phyloP scores from a whole-genome alignment of 1,140 invertebrate species.

The Neoseiulus cucumeris region DNA sequence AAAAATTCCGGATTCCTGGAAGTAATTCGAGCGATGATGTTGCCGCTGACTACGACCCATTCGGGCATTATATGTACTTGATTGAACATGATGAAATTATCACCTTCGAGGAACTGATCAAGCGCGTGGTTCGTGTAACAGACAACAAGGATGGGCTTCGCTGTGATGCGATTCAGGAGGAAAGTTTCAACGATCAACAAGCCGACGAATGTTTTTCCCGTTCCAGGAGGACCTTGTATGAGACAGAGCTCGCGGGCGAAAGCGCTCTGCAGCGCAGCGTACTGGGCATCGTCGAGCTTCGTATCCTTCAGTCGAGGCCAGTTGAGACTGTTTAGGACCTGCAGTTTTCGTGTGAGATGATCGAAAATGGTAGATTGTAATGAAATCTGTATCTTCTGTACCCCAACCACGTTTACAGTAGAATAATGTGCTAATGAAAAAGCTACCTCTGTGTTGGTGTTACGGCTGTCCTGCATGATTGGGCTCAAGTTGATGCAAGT shows the following conservation, averaged over 20 bases:
- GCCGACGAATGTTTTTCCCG: slow-evolving; percentile 25
- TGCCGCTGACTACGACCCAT: too few species aligned
- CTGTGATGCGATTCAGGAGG: neutral
- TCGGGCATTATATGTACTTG: too few species aligned
- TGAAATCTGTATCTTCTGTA: neutral
- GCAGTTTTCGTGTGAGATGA: neutral
- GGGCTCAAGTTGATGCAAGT: neutral
- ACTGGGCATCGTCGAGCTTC: slow-evolving; percentile 27
- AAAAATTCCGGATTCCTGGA: slow-evolving; percentile 20
- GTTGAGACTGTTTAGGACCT: neutral
- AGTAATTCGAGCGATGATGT: neutral
- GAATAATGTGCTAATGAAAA: neutral
- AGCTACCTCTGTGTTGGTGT: neutral
- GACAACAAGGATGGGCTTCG: slow-evolving; percentile 29
- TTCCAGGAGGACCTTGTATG: slow-evolving; percentile 30
- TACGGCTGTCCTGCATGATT: neutral
- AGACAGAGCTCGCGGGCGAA: slow-evolving; percentile 29
- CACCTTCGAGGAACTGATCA: slow-evolving; percentile 35
- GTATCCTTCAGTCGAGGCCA: neutral
- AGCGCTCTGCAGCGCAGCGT: slow-evolving; percentile 25
- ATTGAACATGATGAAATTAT: too few species aligned
- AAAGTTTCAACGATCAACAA: slow-evolving; percentile 17
- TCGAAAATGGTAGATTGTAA: neutral
- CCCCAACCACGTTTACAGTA: neutral
- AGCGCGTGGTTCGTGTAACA: slow-evolving; percentile 35